These are phyloP conservation scores for Theristicus caerulescens DNA, from an alignment of 2,113 vertebrate species.

Conservation along the genomic window DNA sequence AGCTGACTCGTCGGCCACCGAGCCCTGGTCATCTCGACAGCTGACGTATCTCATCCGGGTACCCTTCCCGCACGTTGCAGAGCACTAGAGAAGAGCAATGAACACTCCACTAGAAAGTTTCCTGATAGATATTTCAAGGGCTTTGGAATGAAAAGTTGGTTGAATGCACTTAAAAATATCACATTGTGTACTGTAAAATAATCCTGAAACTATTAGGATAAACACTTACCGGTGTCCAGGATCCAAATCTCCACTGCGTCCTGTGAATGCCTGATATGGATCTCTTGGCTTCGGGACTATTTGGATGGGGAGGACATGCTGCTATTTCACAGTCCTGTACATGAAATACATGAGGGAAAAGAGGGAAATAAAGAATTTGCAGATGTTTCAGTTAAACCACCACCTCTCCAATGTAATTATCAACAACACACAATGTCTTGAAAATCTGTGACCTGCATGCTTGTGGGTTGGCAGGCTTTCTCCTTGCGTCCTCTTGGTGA, in stretches of 20 bases:
- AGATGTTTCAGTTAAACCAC: background rate
- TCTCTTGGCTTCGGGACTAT: conserved; percentile 80
- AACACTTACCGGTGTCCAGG: conserved; percentile 91
- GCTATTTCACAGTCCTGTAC: conserved; percentile 91
- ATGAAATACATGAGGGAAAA: background rate
- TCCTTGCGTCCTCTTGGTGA: background rate
- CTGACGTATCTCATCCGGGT: conserved; percentile 95
- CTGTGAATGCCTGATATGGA: conserved; percentile 74
- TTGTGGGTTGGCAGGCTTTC: background rate
- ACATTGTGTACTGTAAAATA: background rate
- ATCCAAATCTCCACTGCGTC: conserved; percentile 98
- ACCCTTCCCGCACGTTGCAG: conserved; percentile 92
- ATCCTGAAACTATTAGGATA: background rate
- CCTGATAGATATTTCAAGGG: background rate
- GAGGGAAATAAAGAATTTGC: background rate
- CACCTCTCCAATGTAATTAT: background rate
- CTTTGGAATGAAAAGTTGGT: background rate
- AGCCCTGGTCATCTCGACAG: conserved; percentile 94
- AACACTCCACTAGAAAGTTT: background rate
- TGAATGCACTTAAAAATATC: background rate
- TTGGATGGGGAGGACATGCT: conserved; percentile 83
- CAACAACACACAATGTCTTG: background rate
- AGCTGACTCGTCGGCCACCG: conserved; percentile 87
- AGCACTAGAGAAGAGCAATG: conserved; percentile 82
- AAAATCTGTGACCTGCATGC: background rate